phyloP scores from a whole-genome alignment of 2,888 invertebrate species.

The Thymelicus sylvestris region DNA sequence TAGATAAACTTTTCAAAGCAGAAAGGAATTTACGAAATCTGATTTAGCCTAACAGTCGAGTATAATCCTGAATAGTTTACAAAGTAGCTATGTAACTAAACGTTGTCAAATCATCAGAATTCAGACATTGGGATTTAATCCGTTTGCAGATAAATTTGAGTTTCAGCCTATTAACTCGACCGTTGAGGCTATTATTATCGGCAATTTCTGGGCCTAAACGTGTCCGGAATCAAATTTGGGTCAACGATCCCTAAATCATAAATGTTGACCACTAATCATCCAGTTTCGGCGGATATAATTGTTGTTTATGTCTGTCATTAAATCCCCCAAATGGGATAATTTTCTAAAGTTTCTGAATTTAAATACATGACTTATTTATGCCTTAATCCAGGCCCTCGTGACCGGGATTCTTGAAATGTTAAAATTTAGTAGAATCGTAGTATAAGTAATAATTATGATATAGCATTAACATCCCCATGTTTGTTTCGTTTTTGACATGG shows the following conservation, averaged over 20 bases:
- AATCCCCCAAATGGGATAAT: constrained; percentile 10
- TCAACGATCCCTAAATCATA: constrained; percentile 26
- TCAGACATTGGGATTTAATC: constrained; percentile 17
- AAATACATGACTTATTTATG: constrained; percentile 4
- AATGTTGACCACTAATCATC: constrained; percentile 28
- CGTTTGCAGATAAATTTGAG: constrained; percentile 19
- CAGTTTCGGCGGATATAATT: constrained; percentile 24
- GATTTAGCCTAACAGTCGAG: background rate
- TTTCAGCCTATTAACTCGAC: constrained; percentile 20
- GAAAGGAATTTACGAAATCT: background rate
- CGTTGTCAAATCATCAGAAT: constrained; percentile 20
- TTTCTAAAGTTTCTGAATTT: constrained; percentile 8
- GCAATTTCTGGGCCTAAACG: constrained; percentile 28
- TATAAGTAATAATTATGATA: too few relatives aligned
- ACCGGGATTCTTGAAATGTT: background rate
- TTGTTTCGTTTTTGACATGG: too few relatives aligned
- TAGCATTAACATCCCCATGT: too few relatives aligned
- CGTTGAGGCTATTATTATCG: constrained; percentile 25
- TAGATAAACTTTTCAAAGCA: background rate
- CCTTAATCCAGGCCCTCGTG: constrained; percentile 9
- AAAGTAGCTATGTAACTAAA: background rate
- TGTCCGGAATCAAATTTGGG: constrained; percentile 23
- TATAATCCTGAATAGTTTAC: background rate
- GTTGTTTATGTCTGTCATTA: constrained; percentile 30
- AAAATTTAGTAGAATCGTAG: background rate